Base-by-base conservation (phyloP, 2,797 vertebrate species). In the Acrossocheilus wenchowensis region DNA sequence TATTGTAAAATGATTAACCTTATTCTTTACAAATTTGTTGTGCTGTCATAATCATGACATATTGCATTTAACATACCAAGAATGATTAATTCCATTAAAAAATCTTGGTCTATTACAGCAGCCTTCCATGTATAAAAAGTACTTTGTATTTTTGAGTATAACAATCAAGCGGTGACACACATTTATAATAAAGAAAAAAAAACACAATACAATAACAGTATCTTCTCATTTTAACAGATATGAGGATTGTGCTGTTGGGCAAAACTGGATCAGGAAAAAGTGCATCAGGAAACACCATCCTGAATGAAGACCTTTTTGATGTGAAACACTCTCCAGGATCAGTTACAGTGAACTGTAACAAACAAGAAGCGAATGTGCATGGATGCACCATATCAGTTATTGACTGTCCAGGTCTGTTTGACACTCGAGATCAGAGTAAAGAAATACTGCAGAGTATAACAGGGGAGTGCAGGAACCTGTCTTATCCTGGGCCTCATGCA, bases 241-340 rank as follows among this genome's bases (percentile, higher is more conserved):
- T 73, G 41, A 45, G 71, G 39, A 73, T 73, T 73, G 71, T 73
- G 71, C 71, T 73, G 21, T 45, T 73, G 41, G 71, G 71, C 10
- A 73, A 73, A 11, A 45, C 71, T 73, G 71, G 71, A 73, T 73
- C 71, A 45, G 71, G 71, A 73, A 73, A 73, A 73, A 73, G 71
- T 3, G 71, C 71, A 23, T 71, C 30, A 23, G 60, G 60, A 26
- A 62, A 62, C 60, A 62, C 60, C 11, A 62, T 62, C 60, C 60
- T 34, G 62, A 66, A 72, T 5, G 9, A 12, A n/a, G 39, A 72
- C 21, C 0, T n/a, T 41, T 72, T 72, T 43, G 39, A 72, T 23
- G 39, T 43, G 10, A 72, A 72, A 14, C 36, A 45, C 21, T 72
- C 69, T 41, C 10, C 69, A n/a, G 21, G 9, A 72, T 72, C 69